A percentile compares a stretch with the other conserved stretches of the same genome.
phyloP scores from a whole-genome alignment of 2,797 vertebrate genomes.

The Acrossocheilus wenchowensis region DNA sequence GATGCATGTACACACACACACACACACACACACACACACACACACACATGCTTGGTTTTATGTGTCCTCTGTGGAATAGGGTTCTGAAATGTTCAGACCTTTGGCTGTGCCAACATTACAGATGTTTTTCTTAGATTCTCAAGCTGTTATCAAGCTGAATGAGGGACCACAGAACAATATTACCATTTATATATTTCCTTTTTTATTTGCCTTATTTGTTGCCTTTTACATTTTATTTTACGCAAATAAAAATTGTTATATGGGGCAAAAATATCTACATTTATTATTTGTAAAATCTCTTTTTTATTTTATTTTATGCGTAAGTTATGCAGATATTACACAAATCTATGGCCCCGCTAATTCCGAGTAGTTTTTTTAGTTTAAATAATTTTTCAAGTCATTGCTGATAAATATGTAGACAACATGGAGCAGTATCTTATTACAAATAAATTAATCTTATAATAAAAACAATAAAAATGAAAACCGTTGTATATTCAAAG shows the following conservation, averaged over 20 bases:
- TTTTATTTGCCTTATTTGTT: not conserved
- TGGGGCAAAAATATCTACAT: not conserved
- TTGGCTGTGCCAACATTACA: not conserved
- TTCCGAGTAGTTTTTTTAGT: not conserved
- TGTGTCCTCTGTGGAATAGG: not conserved
- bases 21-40: not conserved
- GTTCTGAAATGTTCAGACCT: not conserved
- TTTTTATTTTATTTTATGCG: not conserved
- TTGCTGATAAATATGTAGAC: too few species aligned
- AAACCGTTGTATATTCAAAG: too few species aligned
- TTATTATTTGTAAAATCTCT: not conserved
- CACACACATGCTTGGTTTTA: not conserved
- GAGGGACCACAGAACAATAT: too few species aligned
- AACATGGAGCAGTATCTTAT: not conserved
- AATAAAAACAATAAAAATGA: not conserved
- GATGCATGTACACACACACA: not conserved
- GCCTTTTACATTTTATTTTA: not conserved
- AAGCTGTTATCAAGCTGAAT: not conserved
- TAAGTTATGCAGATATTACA: not conserved
- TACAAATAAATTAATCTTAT: not conserved
- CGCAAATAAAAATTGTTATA: not conserved
- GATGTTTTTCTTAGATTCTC: not conserved
- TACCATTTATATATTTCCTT: not conserved
- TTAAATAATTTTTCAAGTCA: not conserved
- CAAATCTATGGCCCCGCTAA: not conserved